phyloP scores from a whole-genome alignment of 2,113 vertebrate genomes.

The Pardalotus punctatus region DNA sequence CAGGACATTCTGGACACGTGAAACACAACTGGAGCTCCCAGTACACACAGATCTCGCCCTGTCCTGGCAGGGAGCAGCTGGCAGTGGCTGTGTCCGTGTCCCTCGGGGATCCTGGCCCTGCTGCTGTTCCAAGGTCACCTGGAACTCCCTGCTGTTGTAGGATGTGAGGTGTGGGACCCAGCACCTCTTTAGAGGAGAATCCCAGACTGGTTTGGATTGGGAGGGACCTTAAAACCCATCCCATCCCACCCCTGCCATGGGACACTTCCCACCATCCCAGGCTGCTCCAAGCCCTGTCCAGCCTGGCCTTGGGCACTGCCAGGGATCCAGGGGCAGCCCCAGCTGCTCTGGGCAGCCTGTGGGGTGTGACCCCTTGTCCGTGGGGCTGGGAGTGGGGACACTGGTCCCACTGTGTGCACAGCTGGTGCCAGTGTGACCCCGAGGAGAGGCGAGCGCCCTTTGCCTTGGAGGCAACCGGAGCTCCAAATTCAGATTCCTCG shows the following conservation, averaged over 20 bases:
- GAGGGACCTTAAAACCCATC: rapidly evolving
- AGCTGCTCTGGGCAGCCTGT: neutral
- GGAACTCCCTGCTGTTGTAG: neutral
- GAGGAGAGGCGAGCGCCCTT: rapidly evolving
- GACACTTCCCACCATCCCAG: neutral
- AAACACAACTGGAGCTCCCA: neutral
- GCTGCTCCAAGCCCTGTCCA: neutral
- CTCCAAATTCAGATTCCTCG: neutral
- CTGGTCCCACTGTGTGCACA: rapidly evolving
- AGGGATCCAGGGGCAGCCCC: neutral
- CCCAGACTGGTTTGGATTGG: neutral
- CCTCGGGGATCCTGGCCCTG: neutral
- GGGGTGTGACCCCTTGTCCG: neutral
- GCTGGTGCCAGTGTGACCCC: rapidly evolving
- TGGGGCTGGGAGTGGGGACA: neutral
- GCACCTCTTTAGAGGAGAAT: neutral
- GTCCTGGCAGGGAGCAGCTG: neutral
- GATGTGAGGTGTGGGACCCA: neutral
- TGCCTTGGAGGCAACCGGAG: rapidly evolving
- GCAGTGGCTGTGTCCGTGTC: rapidly evolving
- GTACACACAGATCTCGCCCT: neutral
- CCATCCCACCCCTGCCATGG: neutral
- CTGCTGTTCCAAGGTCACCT: neutral
- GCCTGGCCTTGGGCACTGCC: neutral
- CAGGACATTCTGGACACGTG: rapidly evolving